Evolutionary conservation across 2,797 vertebrate species (phyloP).

Genomic region (Meriones psammophilus): DNA sequence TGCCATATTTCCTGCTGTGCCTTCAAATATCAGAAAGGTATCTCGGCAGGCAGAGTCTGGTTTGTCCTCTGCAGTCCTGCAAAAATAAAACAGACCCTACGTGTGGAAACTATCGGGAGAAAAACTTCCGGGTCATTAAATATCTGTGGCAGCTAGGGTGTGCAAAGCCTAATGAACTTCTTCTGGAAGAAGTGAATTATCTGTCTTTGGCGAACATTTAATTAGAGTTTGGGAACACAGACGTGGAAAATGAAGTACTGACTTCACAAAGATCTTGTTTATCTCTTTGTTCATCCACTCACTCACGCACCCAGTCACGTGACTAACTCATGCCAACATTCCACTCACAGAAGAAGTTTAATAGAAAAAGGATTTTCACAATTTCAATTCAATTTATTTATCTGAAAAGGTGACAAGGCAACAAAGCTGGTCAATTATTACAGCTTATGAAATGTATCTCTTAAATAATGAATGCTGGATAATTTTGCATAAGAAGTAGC

Average conservation of each 20-base stretch:
- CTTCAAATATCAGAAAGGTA: conserved; percentile 24
- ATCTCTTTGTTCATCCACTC: not conserved
- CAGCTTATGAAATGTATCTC: conserved; percentile 45
- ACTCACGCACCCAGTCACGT: not conserved
- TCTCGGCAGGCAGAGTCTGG: not conserved
- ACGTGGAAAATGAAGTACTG: not conserved
- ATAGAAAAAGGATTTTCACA: conserved; percentile 20
- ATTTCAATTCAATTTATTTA: conserved; percentile 15
- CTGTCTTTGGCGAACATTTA: not conserved
- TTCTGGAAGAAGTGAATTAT: not conserved
- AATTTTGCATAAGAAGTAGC: conserved; percentile 56
- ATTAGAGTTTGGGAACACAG: not conserved
- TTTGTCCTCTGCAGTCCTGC: not conserved
- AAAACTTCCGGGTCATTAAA: not conserved
- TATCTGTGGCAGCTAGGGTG: not conserved
- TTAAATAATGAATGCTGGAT: conserved; percentile 26
- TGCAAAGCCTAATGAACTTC: not conserved
- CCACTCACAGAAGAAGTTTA: not conserved
- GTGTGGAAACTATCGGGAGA: not conserved
- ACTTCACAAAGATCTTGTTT: not conserved
- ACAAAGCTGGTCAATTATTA: conserved; percentile 14
- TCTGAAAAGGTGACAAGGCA: conserved; percentile 17
- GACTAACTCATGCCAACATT: not conserved
- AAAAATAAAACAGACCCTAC: not conserved
- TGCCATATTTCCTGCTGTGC: not conserved